Base-by-base conservation (phyloP, 30 jellyfish, hydroid and myxozoan genomes). In the Cassiopea xamachana region DNA sequence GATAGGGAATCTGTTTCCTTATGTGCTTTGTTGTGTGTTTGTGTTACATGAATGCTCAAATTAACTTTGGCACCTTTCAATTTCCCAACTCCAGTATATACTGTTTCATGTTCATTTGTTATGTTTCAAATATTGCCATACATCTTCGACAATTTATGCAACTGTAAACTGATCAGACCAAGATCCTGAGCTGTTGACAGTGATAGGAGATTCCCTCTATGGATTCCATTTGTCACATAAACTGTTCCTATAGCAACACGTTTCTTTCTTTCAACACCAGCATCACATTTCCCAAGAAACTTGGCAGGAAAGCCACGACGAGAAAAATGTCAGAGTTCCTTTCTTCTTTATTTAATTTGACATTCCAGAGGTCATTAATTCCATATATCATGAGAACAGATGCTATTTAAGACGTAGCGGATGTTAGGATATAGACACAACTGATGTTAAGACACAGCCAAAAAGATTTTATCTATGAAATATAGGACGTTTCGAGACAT, bases 41-140 rank as follows among this genome's bases (percentile, higher is more conserved):
- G 0, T 43, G 45, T 13, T 10, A 5, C 69, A 7, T 76, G 71
- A 15, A 76, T 76, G 12, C 39, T 44, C 61, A 76, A 18, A 16
- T 43, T 62, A 27, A 27, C 46, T 48, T 76, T 47, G 13, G 60
- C 49, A 15, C 68, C 72, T 62, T 19, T 85, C 43, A 79, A 79
- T 60, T 87, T 87, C 19, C 90, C 90, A 44, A 87, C 47, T 1
- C 94, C 90, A 13, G 69, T 69, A 60, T 2, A 77, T 16, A 77
- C 94, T 1, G 49, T 15, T 4, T 27, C 60, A 70, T 77, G 84
- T 8, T 62, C 44, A 14, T 46, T 45, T n/a, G 77, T 19, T 39
- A 61, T 60, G 14, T 79, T 62, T 6, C 0, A 55, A 10, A 55
- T 55, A 55, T 3, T 55, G 64, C 64, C 12, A 55, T 55, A 3